Evolutionary conservation across 2,888 invertebrate species (phyloP), one percentile per base, ranked within the genome.

Genomic region (Sinelater perroti): DNA sequence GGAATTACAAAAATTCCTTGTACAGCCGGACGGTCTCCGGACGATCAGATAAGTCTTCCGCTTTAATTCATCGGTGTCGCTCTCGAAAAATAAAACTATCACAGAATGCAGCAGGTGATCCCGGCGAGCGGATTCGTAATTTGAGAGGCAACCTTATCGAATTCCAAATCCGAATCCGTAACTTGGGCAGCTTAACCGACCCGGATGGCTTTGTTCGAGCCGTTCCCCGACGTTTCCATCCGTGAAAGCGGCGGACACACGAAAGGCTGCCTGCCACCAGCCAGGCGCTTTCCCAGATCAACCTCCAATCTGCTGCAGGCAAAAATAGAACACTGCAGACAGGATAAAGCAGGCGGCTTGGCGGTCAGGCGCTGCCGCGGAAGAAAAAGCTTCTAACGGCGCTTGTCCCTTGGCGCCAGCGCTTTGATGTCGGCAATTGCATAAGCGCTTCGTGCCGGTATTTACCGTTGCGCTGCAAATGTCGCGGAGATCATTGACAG

Each of bases 401-500:
- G 10, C 16, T 35, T 35, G n/a, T n/a, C n/a, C n/a, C 35, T 8
- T 4, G 35, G 35, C 35, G 35, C 35, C 35, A 35, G 8, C 8
- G 7, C 35, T 2, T 35, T 16, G 35, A 35, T 16, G 8, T 18
- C 18, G 16, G 16, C 18, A 35, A 35, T 35, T 35, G 14, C 35
- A 6, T 35, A 33, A 10, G 14, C 33, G 16, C 13, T 30, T 30
- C 3, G 13, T 11, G 13, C 11, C 11, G 14, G 35, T 17, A 33
- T 33, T 33, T 16, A 17, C 35, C 35, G 17, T 35, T 16, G 35
- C 5, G 13, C 30, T 30, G 30, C 10, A 10, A 10, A 30, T 30
- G 35, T 17, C 35, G 4, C 8, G 3, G 35, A 10, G 35, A 35
- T 35, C 35, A 35, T 38, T 38, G 38, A 38, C 20, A 38, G 38